Evolutionary conservation across 37 sponge, comb jelly and placozoan species (phyloP), one percentile per base, ranked within the genome.

Genomic region (Agelas oroides): DNA sequence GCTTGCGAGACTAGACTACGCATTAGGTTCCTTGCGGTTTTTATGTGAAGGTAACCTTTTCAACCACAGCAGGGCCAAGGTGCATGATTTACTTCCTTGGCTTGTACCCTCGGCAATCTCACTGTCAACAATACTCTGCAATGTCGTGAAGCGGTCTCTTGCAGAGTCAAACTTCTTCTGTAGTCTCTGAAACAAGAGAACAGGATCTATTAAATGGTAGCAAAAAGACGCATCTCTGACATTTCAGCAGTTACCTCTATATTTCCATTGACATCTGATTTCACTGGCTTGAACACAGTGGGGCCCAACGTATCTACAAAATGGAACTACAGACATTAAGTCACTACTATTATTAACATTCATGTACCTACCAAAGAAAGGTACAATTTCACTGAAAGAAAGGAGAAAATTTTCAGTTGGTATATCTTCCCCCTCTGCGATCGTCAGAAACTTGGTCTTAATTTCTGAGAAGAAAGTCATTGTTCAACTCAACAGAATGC

Each of bases 51-150:
- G 55, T 35, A 28, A 90, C 94, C 94, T 86, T 36, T 94, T 94
- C n/a, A 94, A 71, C 94, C 94, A 94, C 17, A 94, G 92, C 28
- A 94, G 88, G 24, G 83, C 94, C n/a, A 80, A 57, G 20, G 94
- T 94, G 36, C 88, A 86, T 33, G 92, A 91, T 34, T 87, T 78
- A 28, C 55, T 87, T 0, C 68, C 88, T 31, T 65, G 75, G 53
- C 52, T 77, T 5, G 80, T 94, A 19, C 85, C 88, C 17, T 80
- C 88, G 19, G 77, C 80, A 59, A 94, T 90, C 68, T 94, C 94
- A 57, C 84, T 78, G 34, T 91, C 88, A 5, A 94, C 94, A 31
- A 94, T 91, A 34, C 63, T 82, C 53, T 91, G 88, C 30, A 94
- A 79, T 14, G 81, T 86, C 17, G 66, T 61, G 34, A 82, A 91